These are phyloP conservation scores for Wiebesia pumilae DNA, from an alignment of 1,140 invertebrate species.

Conservation along the genomic window DNA sequence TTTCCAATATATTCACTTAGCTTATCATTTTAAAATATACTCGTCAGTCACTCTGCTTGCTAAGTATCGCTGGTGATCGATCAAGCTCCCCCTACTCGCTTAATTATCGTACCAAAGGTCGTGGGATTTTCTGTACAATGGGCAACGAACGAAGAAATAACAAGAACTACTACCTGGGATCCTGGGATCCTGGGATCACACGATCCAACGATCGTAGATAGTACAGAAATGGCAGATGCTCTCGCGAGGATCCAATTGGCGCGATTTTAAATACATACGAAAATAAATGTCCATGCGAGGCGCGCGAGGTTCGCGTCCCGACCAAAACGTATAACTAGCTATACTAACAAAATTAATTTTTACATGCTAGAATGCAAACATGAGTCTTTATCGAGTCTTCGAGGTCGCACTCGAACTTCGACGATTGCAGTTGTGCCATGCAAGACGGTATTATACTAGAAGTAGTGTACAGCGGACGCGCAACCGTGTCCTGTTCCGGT, in stretches of 20 bases:
- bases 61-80: background rate
- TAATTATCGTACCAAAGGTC: conserved; percentile 34
- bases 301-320: background rate
- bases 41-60: conserved; percentile 31
- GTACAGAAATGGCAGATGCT: conserved; percentile 39
- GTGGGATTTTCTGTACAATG: conserved; percentile 45
- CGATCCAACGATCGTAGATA: background rate
- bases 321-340: conserved; percentile 40
- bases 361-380: conserved; percentile 40
- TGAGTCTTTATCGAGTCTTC: conserved; percentile 43
- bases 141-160: conserved; percentile 23
- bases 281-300: conserved; percentile 28
- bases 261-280: conserved; percentile 21
- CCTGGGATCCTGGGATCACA: background rate
- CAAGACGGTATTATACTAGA: background rate
- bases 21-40: conserved; percentile 46
- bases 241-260: conserved; percentile 3
- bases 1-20: background rate
- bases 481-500: background rate
- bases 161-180: conserved; percentile 30
- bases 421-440: background rate
- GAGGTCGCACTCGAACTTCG: conserved; percentile 13
- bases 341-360: conserved; percentile 46
- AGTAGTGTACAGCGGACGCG: too few species aligned
- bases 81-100: background rate